Evolutionary conservation across 2,113 vertebrate species (phyloP), one percentile per base, ranked within the genome.

Genomic region (Chionodraco myersi): DNA sequence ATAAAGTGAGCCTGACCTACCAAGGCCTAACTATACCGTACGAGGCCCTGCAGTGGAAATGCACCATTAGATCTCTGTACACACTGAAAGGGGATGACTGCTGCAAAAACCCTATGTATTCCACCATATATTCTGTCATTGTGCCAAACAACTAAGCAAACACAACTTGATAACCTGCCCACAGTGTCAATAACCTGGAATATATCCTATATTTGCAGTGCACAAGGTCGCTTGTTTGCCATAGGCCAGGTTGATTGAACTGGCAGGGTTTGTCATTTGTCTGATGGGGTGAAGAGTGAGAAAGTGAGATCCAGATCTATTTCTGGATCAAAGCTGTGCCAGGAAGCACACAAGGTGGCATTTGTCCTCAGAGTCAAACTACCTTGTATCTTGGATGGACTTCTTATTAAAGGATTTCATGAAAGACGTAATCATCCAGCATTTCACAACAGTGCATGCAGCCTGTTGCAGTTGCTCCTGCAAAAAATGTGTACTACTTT

Each of bases 121-220:
- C 41, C 57, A 63, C 34, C 15, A 53, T 23, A 63, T 54, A 62
- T 56, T 23, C 12, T 68, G 52, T 60, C 62, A 57, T 18, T 56
- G 41, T 63, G 64, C 30, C 65, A 79, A 23, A 66, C 14, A 68
- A 69, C 62, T n/a, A 52, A 68, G 47, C 26, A 86, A 82, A 77
- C 82, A 77, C 34, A 79, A 45, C 47, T 64, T 83, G 72, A 79
- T 65, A 77, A 77, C 54, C 66, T 85, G 73, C 61, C 60, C 48
- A 15, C 72, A 72, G 64, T 78, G 77, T 85, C 84, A 80, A 67
- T 75, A 80, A 77, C 66, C 64, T 79, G 77, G 64, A 84, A 61
- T 54, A 30, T 11, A 47, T 83, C 74, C 63, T 60, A 81, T 91
- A 78, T 88, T 75, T 86, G 61, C 8, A 4, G 62, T 79, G 47